Percentiles rank a stretch among this genome's conserved stretches.
These are phyloP conservation scores for Oreochromis aureus DNA, from an alignment of 2,113 vertebrate species.

Conservation along the genomic window DNA sequence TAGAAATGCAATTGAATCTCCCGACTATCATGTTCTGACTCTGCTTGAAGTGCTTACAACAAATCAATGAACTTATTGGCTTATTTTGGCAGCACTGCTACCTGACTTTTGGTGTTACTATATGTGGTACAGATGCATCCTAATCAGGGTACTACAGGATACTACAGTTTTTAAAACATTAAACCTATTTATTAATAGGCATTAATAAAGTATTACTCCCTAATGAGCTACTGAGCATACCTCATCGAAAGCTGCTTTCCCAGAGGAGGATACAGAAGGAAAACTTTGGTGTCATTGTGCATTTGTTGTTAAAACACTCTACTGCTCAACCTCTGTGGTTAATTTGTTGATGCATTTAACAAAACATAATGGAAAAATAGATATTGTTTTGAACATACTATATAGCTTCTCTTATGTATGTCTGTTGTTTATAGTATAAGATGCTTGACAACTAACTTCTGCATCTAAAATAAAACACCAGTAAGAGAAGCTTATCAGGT, in stretches of 20 bases:
- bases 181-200: not conserved
- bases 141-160: not conserved
- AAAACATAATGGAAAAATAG: not conserved
- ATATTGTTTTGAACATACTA: not conserved
- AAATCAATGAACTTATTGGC: conserved; percentile 20
- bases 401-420: not conserved
- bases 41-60: conserved; percentile 14
- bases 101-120: not conserved
- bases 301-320: not conserved
- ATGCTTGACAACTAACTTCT: not conserved
- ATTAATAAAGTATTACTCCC: not conserved
- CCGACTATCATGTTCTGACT: not conserved
- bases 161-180: not conserved
- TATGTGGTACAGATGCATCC: not conserved
- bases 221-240: not conserved
- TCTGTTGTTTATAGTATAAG: not conserved
- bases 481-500: not conserved
- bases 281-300: rapidly evolving
- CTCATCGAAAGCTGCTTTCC: not conserved
- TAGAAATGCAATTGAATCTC: not conserved
- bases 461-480: not conserved
- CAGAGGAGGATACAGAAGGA: not conserved
- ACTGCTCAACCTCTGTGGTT: not conserved
- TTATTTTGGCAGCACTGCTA: conserved; percentile 9
- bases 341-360: not conserved